Evolutionary conservation across 2,113 vertebrate species (phyloP).

Genomic region (Podarcis muralis): DNA sequence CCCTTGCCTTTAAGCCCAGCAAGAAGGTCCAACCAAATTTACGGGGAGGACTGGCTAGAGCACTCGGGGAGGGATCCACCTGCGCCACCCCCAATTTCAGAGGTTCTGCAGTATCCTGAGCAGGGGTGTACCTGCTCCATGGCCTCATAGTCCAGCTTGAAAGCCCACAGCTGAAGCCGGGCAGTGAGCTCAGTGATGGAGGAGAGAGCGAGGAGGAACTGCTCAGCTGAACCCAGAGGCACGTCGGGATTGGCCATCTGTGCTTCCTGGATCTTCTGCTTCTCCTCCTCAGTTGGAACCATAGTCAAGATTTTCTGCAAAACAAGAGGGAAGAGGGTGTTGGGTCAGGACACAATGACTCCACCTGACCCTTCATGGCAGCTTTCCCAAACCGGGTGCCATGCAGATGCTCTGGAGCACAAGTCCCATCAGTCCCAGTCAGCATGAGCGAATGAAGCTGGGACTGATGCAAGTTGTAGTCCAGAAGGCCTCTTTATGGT

Average conservation of each 20-base stretch:
- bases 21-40: too few species aligned
- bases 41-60: too few species aligned
- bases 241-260: conserved; percentile 91
- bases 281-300: conserved; percentile 96
- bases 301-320: conserved; percentile 95
- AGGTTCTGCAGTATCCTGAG: too few species aligned
- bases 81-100: too few species aligned
- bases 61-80: too few species aligned
- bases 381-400: too few species aligned
- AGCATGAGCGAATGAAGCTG: too few species aligned
- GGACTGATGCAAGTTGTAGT: too few species aligned
- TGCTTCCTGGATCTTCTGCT: conserved; percentile 96
- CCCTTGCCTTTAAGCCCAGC: not conserved
- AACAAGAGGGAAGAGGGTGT: conserved; percentile 6
- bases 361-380: not conserved
- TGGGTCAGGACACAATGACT: not conserved
- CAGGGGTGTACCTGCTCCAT: conserved; percentile 87
- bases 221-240: conserved; percentile 92
- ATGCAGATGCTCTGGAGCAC: too few species aligned
- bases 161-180: conserved; percentile 96
- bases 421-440: too few species aligned
- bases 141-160: conserved; percentile 97
- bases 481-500: too few species aligned
- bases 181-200: conserved; percentile 94
- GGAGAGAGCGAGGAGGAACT: conserved; percentile 94